Conservation (phyloP, 1,140 invertebrate genomes). For the Littorina saxatilis region DNA sequence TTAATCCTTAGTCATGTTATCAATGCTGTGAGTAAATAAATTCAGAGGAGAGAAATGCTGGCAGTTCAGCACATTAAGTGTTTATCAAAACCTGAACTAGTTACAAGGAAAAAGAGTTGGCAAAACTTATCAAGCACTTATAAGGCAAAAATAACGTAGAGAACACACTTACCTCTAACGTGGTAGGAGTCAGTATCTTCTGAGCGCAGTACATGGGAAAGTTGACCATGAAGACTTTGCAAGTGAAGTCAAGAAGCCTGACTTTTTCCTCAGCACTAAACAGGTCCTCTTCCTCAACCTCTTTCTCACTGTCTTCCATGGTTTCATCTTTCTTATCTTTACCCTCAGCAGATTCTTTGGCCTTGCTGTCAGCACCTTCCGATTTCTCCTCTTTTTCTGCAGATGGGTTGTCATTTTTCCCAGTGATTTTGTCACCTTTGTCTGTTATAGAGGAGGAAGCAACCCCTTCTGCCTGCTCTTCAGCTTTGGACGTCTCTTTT, state of each 20-base stretch:
- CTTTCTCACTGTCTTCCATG: constrained; percentile 44
- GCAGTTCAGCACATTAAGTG: no score
- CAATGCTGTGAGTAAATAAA: no score
- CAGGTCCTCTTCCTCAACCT: constrained; percentile 54
- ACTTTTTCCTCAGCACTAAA: constrained; percentile 88
- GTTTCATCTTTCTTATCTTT: constrained; percentile 43
- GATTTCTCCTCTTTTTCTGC: constrained; percentile 33
- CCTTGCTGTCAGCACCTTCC: constrained; percentile 30
- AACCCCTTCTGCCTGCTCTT: constrained; percentile 12
- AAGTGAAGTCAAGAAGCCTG: constrained; percentile 85
- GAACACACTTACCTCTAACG: constrained; percentile 79
- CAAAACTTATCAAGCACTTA: no score
- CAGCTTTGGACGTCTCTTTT: constrained; percentile 43
- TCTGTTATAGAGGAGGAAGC: constrained; percentile 21
- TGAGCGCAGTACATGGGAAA: constrained; percentile 95
- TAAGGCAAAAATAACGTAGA: constrained; percentile 43
- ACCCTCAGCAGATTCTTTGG: constrained; percentile 36
- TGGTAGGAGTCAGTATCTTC: constrained; percentile 78
- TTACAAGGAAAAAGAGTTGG: no score
- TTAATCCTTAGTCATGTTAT: no score
- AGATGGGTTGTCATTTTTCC: constrained; percentile 15
- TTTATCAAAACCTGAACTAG: no score
- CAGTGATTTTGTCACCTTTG: constrained; percentile 17
- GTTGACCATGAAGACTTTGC: constrained; percentile 89
- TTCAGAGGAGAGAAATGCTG: no score